Evolutionary conservation across 1,140 invertebrate species (phyloP), one percentile per base, ranked within the genome.

Genomic region (Lepidostoma basale): DNA sequence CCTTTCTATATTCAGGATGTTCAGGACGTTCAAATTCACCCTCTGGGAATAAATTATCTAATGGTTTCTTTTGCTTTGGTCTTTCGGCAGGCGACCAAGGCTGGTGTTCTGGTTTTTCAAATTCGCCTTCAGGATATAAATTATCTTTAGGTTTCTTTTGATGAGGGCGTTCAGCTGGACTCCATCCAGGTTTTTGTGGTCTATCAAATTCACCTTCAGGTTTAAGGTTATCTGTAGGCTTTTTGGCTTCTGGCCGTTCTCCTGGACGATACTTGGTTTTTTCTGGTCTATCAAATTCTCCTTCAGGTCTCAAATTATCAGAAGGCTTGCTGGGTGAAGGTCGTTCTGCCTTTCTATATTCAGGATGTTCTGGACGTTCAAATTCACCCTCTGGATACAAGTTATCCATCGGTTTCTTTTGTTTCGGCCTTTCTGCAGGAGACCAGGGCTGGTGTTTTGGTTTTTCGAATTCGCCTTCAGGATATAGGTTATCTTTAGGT

Each of bases 231-330:
- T 88, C 85, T 52, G 76, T 69, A 36, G 77, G 83, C 69, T 79
- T 81, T 4, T 81, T 77, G 49, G 77, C 74, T 25, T 75, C 70
- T 26, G 81, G 79, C 10, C 83, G 66, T 69, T 84, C 81, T 16
- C 75, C 81, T 25, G 85, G 84, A 2, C 58, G 74, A 75, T 78
- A 90, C 75, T 83, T 74, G 0, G 85, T 76, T 56, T 83, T 82
- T 54, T 84, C 81, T 0, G 84, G 85, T 49, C 82, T 78, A 72
- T 89, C 86, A 73, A 90, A 89, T 0, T 89, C 85, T 5, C 88
- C 87, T 79, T 90, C 88, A 3, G 86, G 85, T 68, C 77, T 81
- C 0, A 90, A 76, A 74, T 90, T 90, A 74, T 88, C 85, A 68
- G 76, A 65, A 0, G 82, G 83, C 71, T 81, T 83, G 28, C 80